These are phyloP conservation scores for Ricordea florida DNA, from an alignment of 92 coral and sea anemone genomes.

Conservation along the genomic window DNA sequence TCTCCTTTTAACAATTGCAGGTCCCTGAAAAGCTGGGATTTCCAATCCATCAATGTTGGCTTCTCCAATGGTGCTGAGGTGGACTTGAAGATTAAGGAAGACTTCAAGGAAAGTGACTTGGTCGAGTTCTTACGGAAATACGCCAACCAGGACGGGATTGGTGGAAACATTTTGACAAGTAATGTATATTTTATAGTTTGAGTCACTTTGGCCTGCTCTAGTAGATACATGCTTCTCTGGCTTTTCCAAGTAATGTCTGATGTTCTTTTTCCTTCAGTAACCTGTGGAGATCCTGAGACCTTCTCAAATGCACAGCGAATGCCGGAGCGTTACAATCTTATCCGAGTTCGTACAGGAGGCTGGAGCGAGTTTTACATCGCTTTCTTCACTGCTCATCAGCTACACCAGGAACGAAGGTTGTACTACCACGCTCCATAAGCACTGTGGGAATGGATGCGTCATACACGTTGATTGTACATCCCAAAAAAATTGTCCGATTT, in stretches of 20 bases:
- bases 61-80: conserved; percentile 60
- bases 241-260: neutral
- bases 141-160: conserved; percentile 43
- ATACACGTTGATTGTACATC: too few relatives aligned
- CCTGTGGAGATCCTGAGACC: conserved; percentile 69
- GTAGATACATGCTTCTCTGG: too few relatives aligned
- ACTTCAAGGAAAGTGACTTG: conserved; percentile 47
- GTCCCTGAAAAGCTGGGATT: conserved; percentile 57
- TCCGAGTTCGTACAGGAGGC: conserved; percentile 87
- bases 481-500: too few relatives aligned
- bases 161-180: conserved; percentile 69
- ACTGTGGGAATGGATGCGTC: too few relatives aligned
- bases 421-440: conserved; percentile 50
- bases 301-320: conserved; percentile 54
- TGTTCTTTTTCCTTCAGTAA: conserved; percentile 21
- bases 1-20: conserved; percentile 15
- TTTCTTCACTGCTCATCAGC: conserved; percentile 75
- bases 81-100: conserved; percentile 61
- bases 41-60: conserved; percentile 29
- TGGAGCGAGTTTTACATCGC: conserved; percentile 82
- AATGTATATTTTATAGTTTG: too few relatives aligned
- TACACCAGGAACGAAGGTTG: conserved; percentile 67
- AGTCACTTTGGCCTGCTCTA: too few relatives aligned
- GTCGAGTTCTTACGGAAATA: conserved; percentile 43
- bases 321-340: conserved; percentile 73